phyloP scores from a whole-genome alignment of 2,113 vertebrate species.

The Pandion haliaetus region DNA sequence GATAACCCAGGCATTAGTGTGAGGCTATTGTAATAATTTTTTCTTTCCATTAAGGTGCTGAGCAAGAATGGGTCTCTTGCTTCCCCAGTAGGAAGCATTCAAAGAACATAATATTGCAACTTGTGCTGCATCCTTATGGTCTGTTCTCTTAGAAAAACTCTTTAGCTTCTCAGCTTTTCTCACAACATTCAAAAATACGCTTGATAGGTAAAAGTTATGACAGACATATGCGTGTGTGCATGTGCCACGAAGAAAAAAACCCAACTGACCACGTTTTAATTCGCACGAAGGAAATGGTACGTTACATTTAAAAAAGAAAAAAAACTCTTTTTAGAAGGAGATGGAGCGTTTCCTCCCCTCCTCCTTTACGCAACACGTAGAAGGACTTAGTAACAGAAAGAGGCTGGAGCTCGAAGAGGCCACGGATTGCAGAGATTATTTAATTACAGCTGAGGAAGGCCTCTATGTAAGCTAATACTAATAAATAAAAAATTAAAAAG shows the following conservation, averaged over 20 bases:
- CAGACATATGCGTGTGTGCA: rapidly evolving
- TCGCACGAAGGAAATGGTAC: rapidly evolving
- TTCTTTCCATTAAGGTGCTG: rapidly evolving
- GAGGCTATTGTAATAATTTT: rapidly evolving
- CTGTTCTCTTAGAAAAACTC: too few relatives aligned
- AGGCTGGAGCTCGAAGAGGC: rapidly evolving
- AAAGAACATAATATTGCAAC: rapidly evolving
- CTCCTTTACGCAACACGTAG: background rate
- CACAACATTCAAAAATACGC: rapidly evolving
- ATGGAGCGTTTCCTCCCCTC: rapidly evolving
- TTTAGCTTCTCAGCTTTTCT: background rate
- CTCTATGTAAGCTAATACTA: rapidly evolving
- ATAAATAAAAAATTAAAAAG: rapidly evolving
- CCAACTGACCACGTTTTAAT: rapidly evolving
- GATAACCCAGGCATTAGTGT: rapidly evolving
- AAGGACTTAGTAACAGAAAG: background rate
- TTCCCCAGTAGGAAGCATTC: background rate
- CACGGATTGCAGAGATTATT: rapidly evolving
- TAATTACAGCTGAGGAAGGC: rapidly evolving
- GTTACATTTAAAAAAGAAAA: rapidly evolving
- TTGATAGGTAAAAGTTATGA: too few relatives aligned
- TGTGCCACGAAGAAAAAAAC: rapidly evolving
- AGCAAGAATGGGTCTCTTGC: background rate
- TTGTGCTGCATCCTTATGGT: rapidly evolving
- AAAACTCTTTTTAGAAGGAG: too few relatives aligned